Evolutionary conservation across 92 coral and sea anemone species (phyloP), one percentile per base, ranked within the genome.

Genomic region (Isaurus tuberculatus): DNA sequence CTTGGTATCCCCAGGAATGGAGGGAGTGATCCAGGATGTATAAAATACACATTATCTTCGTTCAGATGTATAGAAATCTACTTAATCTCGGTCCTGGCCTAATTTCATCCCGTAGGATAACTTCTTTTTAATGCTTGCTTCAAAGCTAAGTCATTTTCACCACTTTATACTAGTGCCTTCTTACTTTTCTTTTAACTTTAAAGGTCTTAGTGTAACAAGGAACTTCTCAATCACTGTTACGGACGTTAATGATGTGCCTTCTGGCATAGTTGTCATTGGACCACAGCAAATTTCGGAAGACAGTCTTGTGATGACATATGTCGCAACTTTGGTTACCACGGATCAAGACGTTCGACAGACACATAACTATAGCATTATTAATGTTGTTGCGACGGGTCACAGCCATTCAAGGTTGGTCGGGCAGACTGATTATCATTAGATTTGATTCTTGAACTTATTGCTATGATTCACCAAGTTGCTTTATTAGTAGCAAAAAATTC

Each of bases 261-360:
- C 98, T 74, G 73, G 65, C 25, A 78, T 94, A 70, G 63, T 79
- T 48, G 75, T 87, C 87, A 91, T 91, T 85, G 95, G 97, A 42
- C 88, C 91, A 72, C 90, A 92, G 25, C 70, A 81, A 27, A 86
- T 94, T 7, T 30, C 73, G 25, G 93, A 92, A 57, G 85, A 94
- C 61, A 92, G 88, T 70, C 60, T 79, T n/a, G 71, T 86, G 8
- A 95, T 92, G 25, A 89, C 89, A 36, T 88, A 86, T 71, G 82
- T 96, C 26, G 99, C 93, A 16, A 92, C 81, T 33, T 83, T 96
- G 42, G 34, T 71, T 32, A 94, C 99, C 69, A 81, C 89, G 74
- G 99, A 96, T 64, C 97, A 96, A 86, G 99, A 96, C 89, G 85
- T 49, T 10, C 86, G 90, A 17, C 99, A 96, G 89, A 87, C 87